Evolutionary conservation across 2,797 vertebrate species (phyloP), one percentile per base, ranked within the genome.

Genomic region (Melopsittacus undulatus): DNA sequence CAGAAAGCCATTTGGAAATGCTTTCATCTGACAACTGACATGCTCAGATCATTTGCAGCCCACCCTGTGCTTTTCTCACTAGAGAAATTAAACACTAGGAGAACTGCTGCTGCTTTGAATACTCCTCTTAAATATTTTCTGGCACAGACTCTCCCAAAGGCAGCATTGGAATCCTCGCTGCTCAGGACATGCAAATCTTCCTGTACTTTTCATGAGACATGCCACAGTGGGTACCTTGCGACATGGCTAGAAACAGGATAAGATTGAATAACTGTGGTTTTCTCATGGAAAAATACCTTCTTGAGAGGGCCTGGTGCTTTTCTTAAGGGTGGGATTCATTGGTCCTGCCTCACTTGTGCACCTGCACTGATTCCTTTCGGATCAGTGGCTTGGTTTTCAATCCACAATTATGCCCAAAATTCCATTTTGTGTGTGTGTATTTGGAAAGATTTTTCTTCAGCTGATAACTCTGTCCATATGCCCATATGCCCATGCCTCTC

Each of bases 11-110:
- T 97, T 96, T 95, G 94, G 95, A 96, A 96, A 96, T 92, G 94
- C 96, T 97, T 96, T 97, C 95, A 97, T 97, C 94, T 97, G 95
- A 97, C 96, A 97, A 96, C 95, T 97, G 95, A 97, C 90, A 96
- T 87, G 93, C 94, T 96, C 95, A 96, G 96, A 97, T 96, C 90
- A 96, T 97, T 93, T 92, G 94, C 96, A 96, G 94, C 93, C 96
- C 94, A 96, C 96, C 95, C 94, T 95, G 95, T 75, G 94, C 94
- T 94, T 96, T 95, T 96, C 96, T 97, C 96, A 93, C 93, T 87
- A 96, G 95, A 96, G 96, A 97, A 97, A 97, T 96, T 96, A 95
- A 96, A 96, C 93, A 94, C 94, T 87, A 70, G 72, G 79, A 93
- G 93, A 94, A 82, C 88, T 95, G 93, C 96, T 96, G 93, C 91